phyloP scores from a whole-genome alignment of 2,113 vertebrate species.

The Gorilla gorilla region DNA sequence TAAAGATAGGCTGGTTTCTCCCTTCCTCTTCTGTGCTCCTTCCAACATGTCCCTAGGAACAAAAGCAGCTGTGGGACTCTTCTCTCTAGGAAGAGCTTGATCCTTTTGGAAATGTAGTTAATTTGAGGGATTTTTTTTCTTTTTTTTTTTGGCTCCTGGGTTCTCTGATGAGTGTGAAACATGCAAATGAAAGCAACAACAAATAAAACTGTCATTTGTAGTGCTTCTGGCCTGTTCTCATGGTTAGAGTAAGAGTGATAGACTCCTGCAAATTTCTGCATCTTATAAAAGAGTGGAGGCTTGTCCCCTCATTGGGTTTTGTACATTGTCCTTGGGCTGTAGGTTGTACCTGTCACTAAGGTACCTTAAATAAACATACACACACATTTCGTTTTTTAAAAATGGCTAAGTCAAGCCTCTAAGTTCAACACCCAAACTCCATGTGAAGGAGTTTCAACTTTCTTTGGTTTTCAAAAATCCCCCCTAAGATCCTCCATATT shows the following conservation, averaged over 20 bases:
- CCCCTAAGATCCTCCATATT: slow-evolving; percentile 39
- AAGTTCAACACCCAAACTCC: neutral
- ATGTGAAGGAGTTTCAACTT: slow-evolving; percentile 39
- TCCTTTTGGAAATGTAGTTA: neutral
- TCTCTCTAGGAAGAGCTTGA: neutral
- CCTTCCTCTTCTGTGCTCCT: neutral
- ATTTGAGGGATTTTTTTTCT: neutral
- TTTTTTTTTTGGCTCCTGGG: neutral
- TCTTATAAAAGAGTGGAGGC: neutral
- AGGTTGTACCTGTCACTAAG: slow-evolving; percentile 38
- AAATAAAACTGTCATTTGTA: neutral
- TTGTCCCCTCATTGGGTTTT: neutral
- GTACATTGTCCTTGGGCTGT: neutral
- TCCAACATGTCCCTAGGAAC: neutral
- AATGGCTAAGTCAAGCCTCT: neutral
- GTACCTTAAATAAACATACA: neutral
- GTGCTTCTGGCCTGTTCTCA: neutral
- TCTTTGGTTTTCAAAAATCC: slow-evolving; percentile 42
- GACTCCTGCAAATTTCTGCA: neutral
- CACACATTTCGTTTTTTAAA: neutral
- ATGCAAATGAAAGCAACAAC: neutral
- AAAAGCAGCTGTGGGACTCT: neutral
- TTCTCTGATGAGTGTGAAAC: neutral
- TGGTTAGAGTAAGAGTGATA: neutral
- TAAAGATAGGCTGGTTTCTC: neutral